Evolutionary conservation across 2,797 vertebrate genomes (phyloP), one percentile per base, ranked within the genome.

Genomic region (Scyliorhinus canicula): DNA sequence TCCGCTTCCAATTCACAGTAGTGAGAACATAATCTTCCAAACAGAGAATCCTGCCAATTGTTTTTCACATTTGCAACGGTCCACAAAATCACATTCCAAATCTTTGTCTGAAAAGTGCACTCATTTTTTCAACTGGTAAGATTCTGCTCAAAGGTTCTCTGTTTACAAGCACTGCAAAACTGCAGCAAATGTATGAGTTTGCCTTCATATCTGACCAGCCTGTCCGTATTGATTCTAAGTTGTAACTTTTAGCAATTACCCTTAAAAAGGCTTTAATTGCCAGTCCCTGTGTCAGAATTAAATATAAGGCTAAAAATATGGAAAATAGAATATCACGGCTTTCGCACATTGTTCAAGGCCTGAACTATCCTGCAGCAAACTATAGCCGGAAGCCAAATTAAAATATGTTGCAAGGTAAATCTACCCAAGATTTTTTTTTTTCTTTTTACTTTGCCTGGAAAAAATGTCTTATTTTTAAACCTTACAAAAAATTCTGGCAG

Each of bases 321-420:
- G 7, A 65, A 91, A 91, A 26, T 9, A 3, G 63, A 65, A 65
- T 91, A 91, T n/a, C n/a, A 44, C 19, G 21, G 60, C 60, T 44
- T 7, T 63, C 26, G 57, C n/a, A 44, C n/a, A 91, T 91, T 65
- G n/a, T 91, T 40, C 88, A 26, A 91, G 88, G 57, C 88, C 88
- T 65, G 57, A 44, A 65, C n/a, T 26, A 26, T 82, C 79, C 28
- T 52, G 16, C 21, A 71, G 35, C 28, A 74, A 93, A 50, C 6
- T 94, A 52, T 69, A 71, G 93, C 93, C 63, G 6, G 47, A 55
- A 94, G 63, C 12, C 12, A 94, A 94, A 47, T 94, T 47, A 91
- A 91, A 91, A 65, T 65, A 40, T 65, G 44, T 94, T 55, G 65
- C 14, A 65, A 91, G 88, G 88, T 91, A n/a, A 91, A 91, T n/a